Evolutionary conservation across 2,113 vertebrate species (phyloP), one percentile per base, ranked within the genome.

Genomic region (Pontoporia blainvillei): DNA sequence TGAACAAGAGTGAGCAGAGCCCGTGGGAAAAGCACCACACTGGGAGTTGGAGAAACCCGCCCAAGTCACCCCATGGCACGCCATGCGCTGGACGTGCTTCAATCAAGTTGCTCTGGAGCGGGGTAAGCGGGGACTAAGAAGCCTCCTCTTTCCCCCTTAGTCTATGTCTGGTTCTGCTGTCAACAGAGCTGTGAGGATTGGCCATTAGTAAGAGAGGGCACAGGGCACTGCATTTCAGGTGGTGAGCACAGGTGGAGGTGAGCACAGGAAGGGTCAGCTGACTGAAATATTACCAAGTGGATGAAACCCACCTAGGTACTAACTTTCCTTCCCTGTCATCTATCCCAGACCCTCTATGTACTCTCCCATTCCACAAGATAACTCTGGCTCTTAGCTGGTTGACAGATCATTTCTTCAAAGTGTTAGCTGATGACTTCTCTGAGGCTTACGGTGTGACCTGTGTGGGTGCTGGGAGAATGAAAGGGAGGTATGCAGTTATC

Each of bases 261-360:
- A 44, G 21, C 25, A 21, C 20, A n/a, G 62, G 21, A 31, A 49
- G 59, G 11, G 49, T 13, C 64, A n/a, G 81, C 6, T 17, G 13
- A 34, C 3, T 34, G 57, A 49, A 90, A 44, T 64, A 44, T 14
- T 1, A 21, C 44, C 31, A 73, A 66, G 79, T 17, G 3, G 7
- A 12, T 27, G 18, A 73, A 67, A 36, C 39, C 66, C 46, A 61
- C 57, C 21, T 15, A 46, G 69, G 31, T 27, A 29, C 54, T 46
- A 31, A 41, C 27, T 91, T 36, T 57, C 36, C 36, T 83, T 57
- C 86, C 71, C 39, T n/a, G 61, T 12, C 18, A 21, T 57, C 49
- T 20, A 46, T 39, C 34, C 57, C 54, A 44, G 2, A 21, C 4
- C 8, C 5, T 0, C 36, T 21, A 0, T 0, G 4, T 29, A 9